Evolutionary conservation across 2,888 invertebrate species (phyloP), one percentile per base, ranked within the genome.

Genomic region (Epinotia nisella): DNA sequence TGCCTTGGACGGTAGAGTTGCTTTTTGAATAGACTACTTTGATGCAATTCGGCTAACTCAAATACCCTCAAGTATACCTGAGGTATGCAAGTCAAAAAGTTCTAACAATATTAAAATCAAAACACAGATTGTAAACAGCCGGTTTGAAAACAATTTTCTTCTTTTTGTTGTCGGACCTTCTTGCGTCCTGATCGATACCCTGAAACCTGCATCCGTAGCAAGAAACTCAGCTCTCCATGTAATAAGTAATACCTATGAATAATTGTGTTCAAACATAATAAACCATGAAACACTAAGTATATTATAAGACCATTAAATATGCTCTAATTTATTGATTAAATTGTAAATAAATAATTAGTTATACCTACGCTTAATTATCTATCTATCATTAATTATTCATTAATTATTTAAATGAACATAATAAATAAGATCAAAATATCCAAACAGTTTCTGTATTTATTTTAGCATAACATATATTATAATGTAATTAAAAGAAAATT

Each of bases 401-500:
- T 89, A 89, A 88, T 89, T 88, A 92, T 91, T 90, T 91, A 90
- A 87, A 85, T 90, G 87, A 84, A 90, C 85, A 89, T 91, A 59
- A 86, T 89, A 87, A 84, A 85, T 89, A 89, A 91, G 88, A 81
- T 88, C 81, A 86, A 85, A 81, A 86, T 92, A 91, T 87, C 83
- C 85, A 85, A 89, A 89, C 88, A 87, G 86, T 89, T 88, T 90
- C 89, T 92, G 92, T 93, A 93, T 93, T 93, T 93, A 93, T 93
- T 93, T 91, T 93, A 93, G 90, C 87, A 89, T 92, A 92, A 87
- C 82, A 83, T 89, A 85, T 39, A 70, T 62, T 58, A 85, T 89
- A 87, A 88, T 92, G 90, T 92, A 91, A 92, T 91, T 90, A 90
- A 92, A 91, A 87, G 87, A 88, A 90, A 90, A 90, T 89, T 85